Evolutionary conservation across 2,888 invertebrate genomes (phyloP).

Genomic region (Polietes domitor): DNA sequence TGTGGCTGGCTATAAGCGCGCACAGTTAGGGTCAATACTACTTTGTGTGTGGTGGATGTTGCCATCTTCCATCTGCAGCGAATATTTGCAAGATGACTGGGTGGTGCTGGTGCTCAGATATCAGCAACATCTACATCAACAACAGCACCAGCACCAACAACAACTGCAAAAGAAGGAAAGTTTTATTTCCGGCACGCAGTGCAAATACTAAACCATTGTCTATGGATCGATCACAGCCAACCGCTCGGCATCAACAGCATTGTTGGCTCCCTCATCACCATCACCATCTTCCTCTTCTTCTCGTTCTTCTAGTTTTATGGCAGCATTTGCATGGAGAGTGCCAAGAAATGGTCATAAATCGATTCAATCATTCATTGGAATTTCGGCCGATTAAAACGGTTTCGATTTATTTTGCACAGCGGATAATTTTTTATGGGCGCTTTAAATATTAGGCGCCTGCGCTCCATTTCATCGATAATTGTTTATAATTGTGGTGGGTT

Average conservation of each 20-base stretch:
- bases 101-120: conserved; percentile 26
- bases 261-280: not conserved
- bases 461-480: conserved; percentile 54
- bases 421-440: conserved; percentile 40
- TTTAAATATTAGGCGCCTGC: conserved; percentile 63
- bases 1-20: not conserved
- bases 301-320: not conserved
- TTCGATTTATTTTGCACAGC: not conserved
- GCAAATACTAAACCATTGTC: conserved; percentile 52
- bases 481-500: conserved; percentile 48
- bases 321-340: conserved; percentile 18
- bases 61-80: not conserved
- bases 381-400: conserved; percentile 27
- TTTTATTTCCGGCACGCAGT: conserved; percentile 65
- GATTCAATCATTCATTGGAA: conserved; percentile 6
- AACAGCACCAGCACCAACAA: conserved; percentile 18
- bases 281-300: not conserved
- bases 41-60: not conserved
- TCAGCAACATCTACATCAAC: conserved; percentile 21
- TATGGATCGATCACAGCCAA: conserved; percentile 51
- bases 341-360: conserved; percentile 10
- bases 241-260: not conserved
- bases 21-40: conserved; percentile 2
- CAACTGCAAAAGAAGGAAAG: conserved; percentile 30
- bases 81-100: not conserved